Evolutionary conservation across 2,113 vertebrate species (phyloP).

Genomic region (Gorsachius goisagi): DNA sequence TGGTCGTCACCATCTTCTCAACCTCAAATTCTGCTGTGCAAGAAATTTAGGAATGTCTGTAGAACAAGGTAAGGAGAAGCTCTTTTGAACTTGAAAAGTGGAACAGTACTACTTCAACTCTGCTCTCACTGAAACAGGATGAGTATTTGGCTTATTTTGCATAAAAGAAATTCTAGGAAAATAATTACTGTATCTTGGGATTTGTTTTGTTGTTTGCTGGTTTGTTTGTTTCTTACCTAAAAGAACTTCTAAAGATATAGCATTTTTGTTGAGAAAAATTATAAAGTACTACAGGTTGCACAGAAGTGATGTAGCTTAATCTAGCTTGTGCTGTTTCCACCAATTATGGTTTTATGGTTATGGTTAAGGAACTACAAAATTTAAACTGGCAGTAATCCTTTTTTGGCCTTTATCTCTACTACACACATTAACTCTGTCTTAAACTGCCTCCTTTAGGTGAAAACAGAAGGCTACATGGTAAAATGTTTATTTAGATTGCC

Average conservation of each 20-base stretch:
- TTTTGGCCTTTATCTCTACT: background rate
- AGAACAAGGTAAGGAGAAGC: background rate
- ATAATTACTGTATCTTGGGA: fast-evolving
- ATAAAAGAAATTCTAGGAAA: background rate
- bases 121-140: background rate
- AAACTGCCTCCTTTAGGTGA: background rate
- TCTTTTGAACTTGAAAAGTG: background rate
- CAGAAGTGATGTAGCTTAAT: background rate
- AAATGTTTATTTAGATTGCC: background rate
- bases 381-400: background rate
- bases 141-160: background rate
- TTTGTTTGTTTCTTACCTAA: background rate
- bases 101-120: background rate
- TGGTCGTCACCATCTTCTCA: background rate
- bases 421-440: background rate
- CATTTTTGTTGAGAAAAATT: background rate
- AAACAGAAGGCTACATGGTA: background rate
- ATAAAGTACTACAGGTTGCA: background rate
- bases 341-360: background rate
- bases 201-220: background rate
- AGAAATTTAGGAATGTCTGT: background rate
- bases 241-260: background rate
- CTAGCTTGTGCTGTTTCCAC: background rate
- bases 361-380: background rate
- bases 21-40: background rate